phyloP scores from a whole-genome alignment of 2,113 vertebrate species.

The Cephalopterus ornatus region DNA sequence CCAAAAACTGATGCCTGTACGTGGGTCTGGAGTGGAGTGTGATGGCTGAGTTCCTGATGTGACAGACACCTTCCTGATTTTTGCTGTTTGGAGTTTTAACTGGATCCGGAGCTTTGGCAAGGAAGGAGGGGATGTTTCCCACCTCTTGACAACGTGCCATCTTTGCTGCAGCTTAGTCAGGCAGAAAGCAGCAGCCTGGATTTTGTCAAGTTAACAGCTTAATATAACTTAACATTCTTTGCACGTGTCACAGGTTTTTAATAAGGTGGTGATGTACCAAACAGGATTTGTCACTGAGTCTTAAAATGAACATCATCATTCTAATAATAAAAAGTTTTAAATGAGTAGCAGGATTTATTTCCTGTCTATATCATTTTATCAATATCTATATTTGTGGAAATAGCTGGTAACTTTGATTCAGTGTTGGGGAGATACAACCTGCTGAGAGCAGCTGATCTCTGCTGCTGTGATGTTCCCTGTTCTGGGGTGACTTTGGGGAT shows the following conservation, averaged over 20 bases:
- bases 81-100: neutral
- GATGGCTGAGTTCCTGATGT: neutral
- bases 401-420: neutral
- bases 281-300: slow-evolving; percentile 18
- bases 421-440: neutral
- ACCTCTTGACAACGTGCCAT: neutral
- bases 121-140: neutral
- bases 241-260: slow-evolving; percentile 23
- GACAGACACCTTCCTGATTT: neutral
- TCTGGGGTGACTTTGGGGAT: neutral
- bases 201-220: slow-evolving; percentile 21
- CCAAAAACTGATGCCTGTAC: neutral
- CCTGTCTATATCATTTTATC: neutral
- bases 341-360: slow-evolving; percentile 7
- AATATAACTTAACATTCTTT: neutral
- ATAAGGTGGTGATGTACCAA: slow-evolving; percentile 37
- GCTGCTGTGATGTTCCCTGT: neutral
- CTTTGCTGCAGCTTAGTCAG: neutral
- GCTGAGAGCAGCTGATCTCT: neutral
- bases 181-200: neutral
- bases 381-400: neutral
- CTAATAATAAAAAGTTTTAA: neutral
- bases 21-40: neutral
- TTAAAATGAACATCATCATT: neutral
- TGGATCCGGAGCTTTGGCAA: neutral